Base-by-base conservation (phyloP, 1,140 invertebrate genomes). In the Bombus pyrosoma region DNA sequence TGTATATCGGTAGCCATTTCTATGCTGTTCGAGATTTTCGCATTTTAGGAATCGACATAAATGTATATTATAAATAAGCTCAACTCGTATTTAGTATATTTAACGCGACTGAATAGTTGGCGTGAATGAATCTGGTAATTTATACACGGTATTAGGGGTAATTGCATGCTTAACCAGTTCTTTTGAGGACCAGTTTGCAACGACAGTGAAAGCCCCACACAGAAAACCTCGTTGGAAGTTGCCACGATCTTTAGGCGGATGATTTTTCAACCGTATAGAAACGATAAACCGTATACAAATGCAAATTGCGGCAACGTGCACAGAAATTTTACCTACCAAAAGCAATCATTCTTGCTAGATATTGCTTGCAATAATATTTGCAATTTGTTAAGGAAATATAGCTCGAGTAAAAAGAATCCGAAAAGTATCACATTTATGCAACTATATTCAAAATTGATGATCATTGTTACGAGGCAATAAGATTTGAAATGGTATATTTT, bases 121-220 rank as follows among this genome's bases (percentile, higher is more conserved):
- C 66, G 66, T 37, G 66, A 68, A 68, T 68, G 66, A 37, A 68
- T 68, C 66, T 68, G 66, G 66, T 37, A 68, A 68, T 68, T 68
- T 68, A 68, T 68, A 34, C 34, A 37, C 18, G 66, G 34, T 18
- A 68, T 34, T 37, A 9, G 34, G 9, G 18, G 34, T 68, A 68
- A 68, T 68, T 68, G 66, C 66, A 25, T 1, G 34, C 18, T 68
- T 68, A 68, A 32, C 32, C 66, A 68, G 66, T 68, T 68, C 66
- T 25, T 68, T 68, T 68, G 66, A 68, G 34, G 34, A 68, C 66
- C 66, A 68, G 66, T 68, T 68, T 68, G 66, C 66, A 66, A 66
- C 62, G 62, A 66, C 62, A 32, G 62, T 32, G 66, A 68, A 34
- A 68, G 32, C 66, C 1, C n/a, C n/a, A 3, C 4, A 32, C 57